Evolutionary conservation across 2,888 invertebrate species (phyloP).

Genomic region (Invenusta paracnida): DNA sequence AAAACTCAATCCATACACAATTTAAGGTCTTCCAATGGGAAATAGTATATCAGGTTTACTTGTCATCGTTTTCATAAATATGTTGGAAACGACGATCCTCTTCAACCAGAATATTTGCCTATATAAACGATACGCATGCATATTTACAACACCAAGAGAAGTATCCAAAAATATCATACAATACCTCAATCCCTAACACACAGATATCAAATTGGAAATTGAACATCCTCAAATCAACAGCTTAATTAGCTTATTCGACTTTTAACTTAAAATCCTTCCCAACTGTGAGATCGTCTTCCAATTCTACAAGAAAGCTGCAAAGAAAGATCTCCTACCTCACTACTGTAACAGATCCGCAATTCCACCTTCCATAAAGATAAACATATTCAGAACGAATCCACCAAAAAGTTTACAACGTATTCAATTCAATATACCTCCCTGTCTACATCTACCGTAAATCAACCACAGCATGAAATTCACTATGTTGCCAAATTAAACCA

Average conservation of each 20-base stretch:
- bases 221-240: background rate
- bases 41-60: background rate
- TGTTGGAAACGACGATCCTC: no score
- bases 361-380: background rate
- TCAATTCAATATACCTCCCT: background rate
- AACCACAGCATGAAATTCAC: background rate
- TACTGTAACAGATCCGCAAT: background rate
- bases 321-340: background rate
- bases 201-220: background rate
- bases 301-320: background rate
- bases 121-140: background rate
- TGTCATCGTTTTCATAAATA: no score
- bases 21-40: constrained; percentile 11
- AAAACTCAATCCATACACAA: background rate
- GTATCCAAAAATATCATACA: background rate
- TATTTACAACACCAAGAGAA: background rate
- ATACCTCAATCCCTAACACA: background rate
- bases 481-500: background rate
- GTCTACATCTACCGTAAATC: background rate
- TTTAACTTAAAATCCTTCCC: constrained; percentile 9
- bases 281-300: background rate
- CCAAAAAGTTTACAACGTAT: background rate
- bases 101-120: background rate
- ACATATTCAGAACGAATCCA: background rate
- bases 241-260: background rate